These are phyloP conservation scores for Micoletzkya japonica DNA, from an alignment of 2,888 invertebrate species.

Conservation along the genomic window DNA sequence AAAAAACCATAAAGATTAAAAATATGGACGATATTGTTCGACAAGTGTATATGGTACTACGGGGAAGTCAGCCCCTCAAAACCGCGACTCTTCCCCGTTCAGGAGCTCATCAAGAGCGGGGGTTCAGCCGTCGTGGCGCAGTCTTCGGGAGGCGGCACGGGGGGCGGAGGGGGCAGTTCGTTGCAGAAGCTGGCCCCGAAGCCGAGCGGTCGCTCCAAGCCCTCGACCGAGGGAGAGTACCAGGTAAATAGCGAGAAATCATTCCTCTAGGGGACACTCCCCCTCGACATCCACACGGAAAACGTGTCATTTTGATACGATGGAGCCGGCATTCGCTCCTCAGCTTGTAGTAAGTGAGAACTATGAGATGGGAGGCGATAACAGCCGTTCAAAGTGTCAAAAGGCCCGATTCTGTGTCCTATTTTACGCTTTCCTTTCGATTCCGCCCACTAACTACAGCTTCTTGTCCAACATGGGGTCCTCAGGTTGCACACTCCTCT, in stretches of 20 bases:
- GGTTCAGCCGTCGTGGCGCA: constrained; percentile 17
- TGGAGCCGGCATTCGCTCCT: no score
- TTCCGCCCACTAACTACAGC: no score
- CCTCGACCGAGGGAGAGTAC: constrained; percentile 58
- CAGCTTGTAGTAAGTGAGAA: no score
- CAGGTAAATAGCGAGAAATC: constrained; percentile 41
- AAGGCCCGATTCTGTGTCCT: no score
- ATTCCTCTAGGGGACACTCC: background rate
- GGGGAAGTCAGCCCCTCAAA: background rate
- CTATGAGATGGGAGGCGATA: no score
- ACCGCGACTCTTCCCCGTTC: background rate
- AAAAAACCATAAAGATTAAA: background rate
- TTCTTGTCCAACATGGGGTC: no score
- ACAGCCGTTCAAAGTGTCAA: no score
- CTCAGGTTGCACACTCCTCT: no score
- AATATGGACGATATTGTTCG: background rate
- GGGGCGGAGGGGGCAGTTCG: background rate
- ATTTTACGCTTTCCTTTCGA: no score
- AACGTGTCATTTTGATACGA: no score
- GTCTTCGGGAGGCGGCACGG: constrained; percentile 1
- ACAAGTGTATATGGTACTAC: background rate
- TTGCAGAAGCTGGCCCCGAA: constrained; percentile 18
- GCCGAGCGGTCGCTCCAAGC: constrained; percentile 38
- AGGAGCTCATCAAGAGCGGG: constrained; percentile 18
- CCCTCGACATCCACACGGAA: background rate